phyloP scores from a whole-genome alignment of 2,113 vertebrate genomes.

The Manacus vitellinus region DNA sequence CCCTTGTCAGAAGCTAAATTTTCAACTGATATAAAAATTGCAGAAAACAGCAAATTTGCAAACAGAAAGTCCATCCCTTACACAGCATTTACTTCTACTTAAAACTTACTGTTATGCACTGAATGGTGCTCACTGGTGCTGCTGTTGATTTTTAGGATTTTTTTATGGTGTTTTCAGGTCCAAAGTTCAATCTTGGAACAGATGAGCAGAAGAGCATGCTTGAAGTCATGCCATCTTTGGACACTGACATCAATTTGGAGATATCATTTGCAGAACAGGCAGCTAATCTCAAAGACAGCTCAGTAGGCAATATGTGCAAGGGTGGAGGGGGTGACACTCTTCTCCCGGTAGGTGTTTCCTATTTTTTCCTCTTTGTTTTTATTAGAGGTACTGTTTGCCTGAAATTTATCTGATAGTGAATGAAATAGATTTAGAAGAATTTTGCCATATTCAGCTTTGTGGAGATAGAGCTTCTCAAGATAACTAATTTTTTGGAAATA shows the following conservation, averaged over 20 bases:
- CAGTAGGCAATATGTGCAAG: conserved; percentile 62
- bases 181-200: not conserved
- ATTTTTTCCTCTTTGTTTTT: not conserved
- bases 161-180: conserved; percentile 3
- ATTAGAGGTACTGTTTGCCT: not conserved
- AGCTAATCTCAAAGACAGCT: conserved; percentile 79
- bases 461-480: not conserved
- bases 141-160: not conserved
- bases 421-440: not conserved
- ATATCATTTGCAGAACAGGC: conserved; percentile 95
- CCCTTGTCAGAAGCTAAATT: not conserved
- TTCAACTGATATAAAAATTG: not conserved
- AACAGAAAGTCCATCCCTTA: not conserved
- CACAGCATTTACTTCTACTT: not conserved
- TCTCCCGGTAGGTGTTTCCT: conserved; percentile 80
- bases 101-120: not conserved
- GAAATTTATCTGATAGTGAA: not conserved
- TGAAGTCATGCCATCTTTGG: conserved; percentile 53
- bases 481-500: not conserved
- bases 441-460: rapidly evolving
- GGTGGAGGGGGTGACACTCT: conserved; percentile 76
- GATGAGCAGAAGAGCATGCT: conserved; percentile 2
- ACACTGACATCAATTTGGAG: conserved; percentile 89
- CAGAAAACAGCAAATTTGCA: not conserved
- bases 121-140: not conserved